phyloP scores from a whole-genome alignment of 92 coral and sea anemone species.

The Parazoanthus atlanticus region DNA sequence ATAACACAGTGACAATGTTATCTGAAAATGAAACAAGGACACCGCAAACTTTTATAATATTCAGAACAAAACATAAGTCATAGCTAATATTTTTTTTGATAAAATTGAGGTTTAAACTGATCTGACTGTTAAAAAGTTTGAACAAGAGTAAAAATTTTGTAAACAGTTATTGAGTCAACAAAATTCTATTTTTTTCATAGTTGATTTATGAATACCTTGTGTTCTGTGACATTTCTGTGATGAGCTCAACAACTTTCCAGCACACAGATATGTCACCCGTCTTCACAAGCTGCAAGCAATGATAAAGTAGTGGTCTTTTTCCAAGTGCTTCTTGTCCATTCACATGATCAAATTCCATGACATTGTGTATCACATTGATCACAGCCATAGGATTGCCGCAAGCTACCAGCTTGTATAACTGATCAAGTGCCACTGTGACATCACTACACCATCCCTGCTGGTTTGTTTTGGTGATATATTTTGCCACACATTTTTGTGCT shows the following conservation, averaged over 20 bases:
- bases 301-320: conserved; percentile 52
- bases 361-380: conserved; percentile 59
- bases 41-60: no score
- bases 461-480: conserved; percentile 49
- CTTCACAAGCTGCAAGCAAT: conserved; percentile 53
- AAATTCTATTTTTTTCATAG: not conserved
- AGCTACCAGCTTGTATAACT: not conserved
- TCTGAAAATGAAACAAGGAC: no score
- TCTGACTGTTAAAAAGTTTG: no score
- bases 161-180: no score
- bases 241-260: conserved; percentile 81
- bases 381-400: conserved; percentile 47
- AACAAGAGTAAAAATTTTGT: no score
- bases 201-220: conserved; percentile 38
- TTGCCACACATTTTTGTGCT: conserved; percentile 81
- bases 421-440: conserved; percentile 10
- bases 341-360: conserved; percentile 51
- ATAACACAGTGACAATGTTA: no score
- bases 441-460: conserved; percentile 11
- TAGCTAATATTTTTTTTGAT: no score
- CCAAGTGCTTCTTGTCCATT: conserved; percentile 67
- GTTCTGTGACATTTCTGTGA: conserved; percentile 64
- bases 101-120: no score
- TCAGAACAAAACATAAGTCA: no score
- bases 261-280: conserved; percentile 61